Evolutionary conservation across 1,140 invertebrate species (phyloP).

Genomic region (Bombus huntii): DNA sequence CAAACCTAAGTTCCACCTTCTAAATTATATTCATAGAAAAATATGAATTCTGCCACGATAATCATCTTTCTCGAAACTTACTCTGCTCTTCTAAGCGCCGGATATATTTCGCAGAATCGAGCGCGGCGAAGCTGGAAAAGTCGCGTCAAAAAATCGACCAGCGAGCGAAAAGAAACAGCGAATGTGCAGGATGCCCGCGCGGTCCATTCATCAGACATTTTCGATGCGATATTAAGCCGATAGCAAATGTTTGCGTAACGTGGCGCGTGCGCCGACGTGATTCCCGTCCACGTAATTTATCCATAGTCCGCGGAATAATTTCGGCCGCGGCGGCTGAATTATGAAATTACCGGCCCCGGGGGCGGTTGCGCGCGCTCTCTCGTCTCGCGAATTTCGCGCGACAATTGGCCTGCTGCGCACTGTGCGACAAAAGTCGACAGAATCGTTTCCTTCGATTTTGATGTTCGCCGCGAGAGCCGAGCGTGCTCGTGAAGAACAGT

Average conservation of each 20-base stretch:
- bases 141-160: not conserved
- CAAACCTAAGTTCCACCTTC: too few species aligned
- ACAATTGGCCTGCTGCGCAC: too few species aligned
- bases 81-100: too few species aligned
- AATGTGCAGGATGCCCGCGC: not conserved
- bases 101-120: not conserved
- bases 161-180: not conserved
- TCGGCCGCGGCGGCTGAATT: conserved; percentile 35
- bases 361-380: not conserved
- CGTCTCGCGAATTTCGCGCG: conserved; percentile 3
- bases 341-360: conserved; percentile 42
- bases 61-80: too few species aligned
- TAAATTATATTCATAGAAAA: too few species aligned
- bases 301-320: conserved; percentile 50
- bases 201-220: conserved; percentile 44
- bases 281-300: conserved; percentile 52
- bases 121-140: not conserved
- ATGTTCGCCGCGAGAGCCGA: too few species aligned
- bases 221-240: conserved; percentile 55
- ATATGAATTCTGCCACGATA: too few species aligned
- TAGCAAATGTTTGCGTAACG: conserved; percentile 49
- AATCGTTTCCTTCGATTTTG: too few species aligned
- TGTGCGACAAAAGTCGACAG: too few species aligned
- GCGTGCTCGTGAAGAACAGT: too few species aligned
- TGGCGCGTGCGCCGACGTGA: conserved; percentile 39